phyloP scores from a whole-genome alignment of 2,888 invertebrate genomes.

The Operophtera brumata region DNA sequence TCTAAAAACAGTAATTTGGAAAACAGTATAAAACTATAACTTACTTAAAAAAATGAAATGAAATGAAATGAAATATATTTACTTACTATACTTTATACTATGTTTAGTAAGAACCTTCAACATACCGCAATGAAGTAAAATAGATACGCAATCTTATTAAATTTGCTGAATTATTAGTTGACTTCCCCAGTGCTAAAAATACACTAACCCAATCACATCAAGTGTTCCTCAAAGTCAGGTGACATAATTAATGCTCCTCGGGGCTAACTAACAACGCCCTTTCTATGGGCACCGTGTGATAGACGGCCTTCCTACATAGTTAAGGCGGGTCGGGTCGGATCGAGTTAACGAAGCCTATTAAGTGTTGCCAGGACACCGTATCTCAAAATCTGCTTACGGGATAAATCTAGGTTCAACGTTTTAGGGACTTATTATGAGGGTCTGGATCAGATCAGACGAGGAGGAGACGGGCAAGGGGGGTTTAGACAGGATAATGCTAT shows the following conservation, averaged over 20 bases:
- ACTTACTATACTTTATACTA: too few species aligned
- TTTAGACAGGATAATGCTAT: too few species aligned
- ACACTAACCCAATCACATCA: background rate
- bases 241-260: conserved; percentile 32
- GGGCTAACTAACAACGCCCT: conserved; percentile 34
- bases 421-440: conserved; percentile 25
- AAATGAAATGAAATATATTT: too few species aligned
- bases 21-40: too few species aligned
- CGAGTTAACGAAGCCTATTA: conserved; percentile 61
- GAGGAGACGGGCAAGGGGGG: too few species aligned
- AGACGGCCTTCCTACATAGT: conserved; percentile 25
- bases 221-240: conserved; percentile 24
- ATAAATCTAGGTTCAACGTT: conserved; percentile 40
- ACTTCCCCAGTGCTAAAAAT: too few species aligned
- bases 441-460: conserved; percentile 1
- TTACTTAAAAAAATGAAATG: too few species aligned
- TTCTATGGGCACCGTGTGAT: conserved; percentile 30
- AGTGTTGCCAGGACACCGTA: conserved; percentile 39
- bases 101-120: too few species aligned
- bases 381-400: conserved; percentile 53
- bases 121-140: too few species aligned
- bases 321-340: conserved; percentile 43
- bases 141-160: too few species aligned
- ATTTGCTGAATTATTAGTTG: too few species aligned
- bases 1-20: too few species aligned